These are phyloP conservation scores for Uria lomvia DNA, from an alignment of 2,113 vertebrate species.

Conservation along the genomic window DNA sequence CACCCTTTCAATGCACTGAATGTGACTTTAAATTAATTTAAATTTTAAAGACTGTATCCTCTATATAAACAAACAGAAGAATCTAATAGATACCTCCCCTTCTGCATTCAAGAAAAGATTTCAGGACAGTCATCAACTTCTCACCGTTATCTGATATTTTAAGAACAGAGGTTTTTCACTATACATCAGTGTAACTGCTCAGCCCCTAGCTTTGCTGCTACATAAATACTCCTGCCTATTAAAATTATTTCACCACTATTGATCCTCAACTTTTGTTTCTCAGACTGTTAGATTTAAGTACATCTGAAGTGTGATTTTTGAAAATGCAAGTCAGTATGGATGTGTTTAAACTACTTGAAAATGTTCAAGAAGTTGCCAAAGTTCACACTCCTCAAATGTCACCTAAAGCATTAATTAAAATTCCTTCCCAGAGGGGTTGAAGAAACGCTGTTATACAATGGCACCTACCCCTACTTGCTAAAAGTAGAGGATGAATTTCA, in stretches of 20 bases:
- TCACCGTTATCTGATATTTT: not conserved
- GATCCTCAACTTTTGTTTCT: not conserved
- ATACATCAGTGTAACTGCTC: not conserved
- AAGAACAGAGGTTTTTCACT: not conserved
- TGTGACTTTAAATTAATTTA: not conserved
- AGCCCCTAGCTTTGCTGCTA: not conserved
- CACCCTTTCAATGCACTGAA: fast-evolving
- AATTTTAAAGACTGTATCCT: not conserved
- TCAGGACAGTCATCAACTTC: not conserved
- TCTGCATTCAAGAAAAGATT: not conserved
- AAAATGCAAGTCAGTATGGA: not conserved
- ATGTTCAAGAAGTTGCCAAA: not conserved
- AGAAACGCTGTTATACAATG: not conserved
- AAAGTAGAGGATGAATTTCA: not conserved
- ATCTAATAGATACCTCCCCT: not conserved
- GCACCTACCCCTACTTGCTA: not conserved
- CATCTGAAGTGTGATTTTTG: not conserved
- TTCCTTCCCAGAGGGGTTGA: not conserved
- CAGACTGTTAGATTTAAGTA: not conserved
- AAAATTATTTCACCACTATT: not conserved
- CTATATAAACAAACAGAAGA: not conserved
- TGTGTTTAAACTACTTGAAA: not conserved
- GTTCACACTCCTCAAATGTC: conserved; percentile 22
- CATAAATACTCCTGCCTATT: not conserved
- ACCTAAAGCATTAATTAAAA: conserved; percentile 29